phyloP scores from a whole-genome alignment of 2,797 vertebrate genomes.

The Pangasius krempfi region DNA sequence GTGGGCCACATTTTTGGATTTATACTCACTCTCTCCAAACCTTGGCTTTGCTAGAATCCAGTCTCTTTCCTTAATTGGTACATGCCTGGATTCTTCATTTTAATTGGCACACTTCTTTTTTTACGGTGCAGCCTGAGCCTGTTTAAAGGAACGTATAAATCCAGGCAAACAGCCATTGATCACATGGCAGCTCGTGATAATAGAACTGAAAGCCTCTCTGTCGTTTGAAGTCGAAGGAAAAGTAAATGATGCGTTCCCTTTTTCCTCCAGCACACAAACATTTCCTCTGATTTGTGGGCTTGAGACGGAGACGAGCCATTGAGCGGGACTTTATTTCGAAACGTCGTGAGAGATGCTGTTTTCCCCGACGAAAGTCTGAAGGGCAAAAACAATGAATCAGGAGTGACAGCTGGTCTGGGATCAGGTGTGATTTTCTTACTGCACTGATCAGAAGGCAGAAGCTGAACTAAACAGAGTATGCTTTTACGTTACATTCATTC shows the following conservation, averaged over 20 bases:
- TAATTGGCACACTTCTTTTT: slow-evolving; percentile 35
- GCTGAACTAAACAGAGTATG: neutral
- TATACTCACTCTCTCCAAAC: neutral
- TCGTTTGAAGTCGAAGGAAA: slow-evolving; percentile 11
- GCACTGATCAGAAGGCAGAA: neutral
- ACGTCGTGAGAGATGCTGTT: slow-evolving; percentile 18
- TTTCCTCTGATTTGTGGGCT: slow-evolving; percentile 29
- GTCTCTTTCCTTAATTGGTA: slow-evolving; percentile 20
- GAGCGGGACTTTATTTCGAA: slow-evolving; percentile 39
- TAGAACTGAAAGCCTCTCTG: slow-evolving; percentile 43
- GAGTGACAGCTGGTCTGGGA: slow-evolving; percentile 9
- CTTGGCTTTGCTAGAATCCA: neutral
- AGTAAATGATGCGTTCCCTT: slow-evolving; percentile 37
- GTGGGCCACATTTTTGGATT: neutral
- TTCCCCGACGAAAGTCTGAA: slow-evolving; percentile 5
- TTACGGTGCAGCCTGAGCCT: neutral
- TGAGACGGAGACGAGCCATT: slow-evolving; percentile 19
- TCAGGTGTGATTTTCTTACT: slow-evolving; percentile 11
- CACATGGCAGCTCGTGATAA: slow-evolving; percentile 21
- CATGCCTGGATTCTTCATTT: slow-evolving; percentile 36
- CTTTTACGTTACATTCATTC: neutral
- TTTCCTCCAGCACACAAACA: slow-evolving; percentile 23
- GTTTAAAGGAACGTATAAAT: slow-evolving; percentile 25
- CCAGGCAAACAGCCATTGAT: slow-evolving; percentile 27
- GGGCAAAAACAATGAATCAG: slow-evolving; percentile 35